These are phyloP conservation scores for Macroteleia sp. DNA, from an alignment of 2,888 invertebrate genomes.

Conservation along the genomic window DNA sequence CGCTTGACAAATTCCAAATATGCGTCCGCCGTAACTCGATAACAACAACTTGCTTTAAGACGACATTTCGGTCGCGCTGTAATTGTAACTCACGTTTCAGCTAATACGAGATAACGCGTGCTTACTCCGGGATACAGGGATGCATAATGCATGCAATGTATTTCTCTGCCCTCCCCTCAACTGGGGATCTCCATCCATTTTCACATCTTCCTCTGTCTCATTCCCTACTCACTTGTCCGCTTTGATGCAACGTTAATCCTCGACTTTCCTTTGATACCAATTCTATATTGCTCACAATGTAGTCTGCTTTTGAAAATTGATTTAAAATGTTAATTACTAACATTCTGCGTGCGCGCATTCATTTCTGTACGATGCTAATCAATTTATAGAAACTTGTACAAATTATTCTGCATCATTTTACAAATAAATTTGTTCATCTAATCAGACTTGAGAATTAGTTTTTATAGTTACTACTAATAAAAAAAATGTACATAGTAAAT, in stretches of 20 bases:
- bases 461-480: too few relatives aligned
- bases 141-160: conserved; percentile 63
- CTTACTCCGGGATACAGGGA: conserved; percentile 42
- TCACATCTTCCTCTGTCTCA: conserved; percentile 33
- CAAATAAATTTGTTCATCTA: too few relatives aligned
- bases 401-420: too few relatives aligned
- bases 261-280: conserved; percentile 54
- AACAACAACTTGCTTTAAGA: conserved; percentile 54
- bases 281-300: conserved; percentile 37
- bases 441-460: too few relatives aligned
- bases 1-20: conserved; percentile 7
- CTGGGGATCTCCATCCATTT: conserved; percentile 55
- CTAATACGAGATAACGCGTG: conserved; percentile 62
- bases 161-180: conserved; percentile 26
- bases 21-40: conserved; percentile 25
- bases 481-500: too few relatives aligned
- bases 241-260: conserved; percentile 47
- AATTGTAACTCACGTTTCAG: conserved; percentile 51
- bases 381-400: too few relatives aligned
- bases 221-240: conserved; percentile 30
- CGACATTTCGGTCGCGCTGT: conserved; percentile 50
- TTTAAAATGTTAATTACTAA: conserved; percentile 53
- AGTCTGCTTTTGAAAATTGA: conserved; percentile 45
- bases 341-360: conserved; percentile 20
- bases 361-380: too few relatives aligned